Base-by-base conservation (phyloP, 2,888 invertebrate species). In the Bembecia ichneumoniformis region DNA sequence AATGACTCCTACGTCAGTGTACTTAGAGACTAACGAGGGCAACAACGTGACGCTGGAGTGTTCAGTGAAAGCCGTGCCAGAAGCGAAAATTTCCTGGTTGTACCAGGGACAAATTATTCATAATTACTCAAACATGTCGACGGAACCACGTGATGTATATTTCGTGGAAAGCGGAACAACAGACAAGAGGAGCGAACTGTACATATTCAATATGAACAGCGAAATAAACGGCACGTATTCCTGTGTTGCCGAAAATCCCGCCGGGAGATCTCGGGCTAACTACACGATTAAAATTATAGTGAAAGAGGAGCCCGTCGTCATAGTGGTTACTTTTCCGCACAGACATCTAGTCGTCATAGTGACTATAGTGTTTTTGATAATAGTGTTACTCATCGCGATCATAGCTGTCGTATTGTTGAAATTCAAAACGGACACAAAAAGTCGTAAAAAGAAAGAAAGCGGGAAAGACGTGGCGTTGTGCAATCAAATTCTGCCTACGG, bases 141-240 rank as follows among this genome's bases (percentile, higher is more conserved):
- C 90, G 15, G 92, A 92, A 52, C 80, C 91, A 47, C 91, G 91
- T 63, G 87, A 93, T 65, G 88, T 91, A 62, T 93, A 92, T 79
- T 93, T 89, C 62, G 89, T 92, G 10, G 92, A 93, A 64, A 93
- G 92, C 63, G 92, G 92, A n/a, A 82, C 88, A 1, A 91, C 91
- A 58, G 92, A 93, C 66, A 93, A 93, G 77, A 90, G 90, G 58
- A 94, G 94, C 65, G 94, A 94, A 76, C 88, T 95, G 51, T 92
- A 93, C 66, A 93, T 95, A 62, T 91, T 91, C 65, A 93, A 94
- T 70, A 91, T 93, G 16, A 92, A 91, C 35, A 89, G 89, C 40
- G 93, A 93, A 56, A 94, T 96, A 68, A 95, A 96, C 65, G 96
- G 96, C 3, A 94, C 93, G 7, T 96, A 95, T 71, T 90, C 93